Percentiles rank a stretch among this genome's conserved stretches.
These are phyloP conservation scores for Dugesia japonica DNA, from an alignment of 2,888 invertebrate genomes.

Conservation along the genomic window DNA sequence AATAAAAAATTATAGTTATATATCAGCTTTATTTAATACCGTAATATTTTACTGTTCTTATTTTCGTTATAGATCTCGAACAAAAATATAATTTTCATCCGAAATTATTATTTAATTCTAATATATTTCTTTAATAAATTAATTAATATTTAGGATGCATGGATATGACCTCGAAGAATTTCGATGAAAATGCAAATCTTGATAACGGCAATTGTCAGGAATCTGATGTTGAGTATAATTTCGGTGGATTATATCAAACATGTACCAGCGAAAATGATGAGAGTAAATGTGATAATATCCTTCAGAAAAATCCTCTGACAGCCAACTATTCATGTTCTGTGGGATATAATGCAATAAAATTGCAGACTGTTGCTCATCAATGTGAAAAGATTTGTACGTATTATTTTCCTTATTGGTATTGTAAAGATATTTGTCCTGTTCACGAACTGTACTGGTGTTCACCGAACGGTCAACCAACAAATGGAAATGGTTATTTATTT, in stretches of 20 bases:
- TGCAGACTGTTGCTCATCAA: constrained; percentile 37
- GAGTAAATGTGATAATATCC: constrained; percentile 27
- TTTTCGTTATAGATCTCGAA: no score
- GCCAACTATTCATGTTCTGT: constrained; percentile 38
- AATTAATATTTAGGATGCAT: constrained; percentile 38
- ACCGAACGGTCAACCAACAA: no score
- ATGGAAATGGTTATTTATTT: constrained; percentile 38
- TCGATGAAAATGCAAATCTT: constrained; percentile 39
- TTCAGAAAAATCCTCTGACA: constrained; percentile 39
- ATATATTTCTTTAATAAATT: no score
- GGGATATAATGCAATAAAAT: constrained; percentile 37
- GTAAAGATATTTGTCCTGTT: no score
- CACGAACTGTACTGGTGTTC: no score
- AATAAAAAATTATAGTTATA: no score
- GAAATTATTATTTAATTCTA: no score
- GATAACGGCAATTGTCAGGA: constrained; percentile 38
- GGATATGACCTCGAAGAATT: constrained; percentile 38
- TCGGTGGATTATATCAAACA: constrained; percentile 40
- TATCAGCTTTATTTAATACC: no score
- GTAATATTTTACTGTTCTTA: no score
- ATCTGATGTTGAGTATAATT: constrained; percentile 38
- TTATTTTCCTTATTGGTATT: no score
- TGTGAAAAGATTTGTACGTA: no score
- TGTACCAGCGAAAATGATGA: constrained; percentile 35
- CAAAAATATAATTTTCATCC: no score